Evolutionary conservation across 2,888 invertebrate genomes (phyloP).

Genomic region (Onthophagus sagittarius): DNA sequence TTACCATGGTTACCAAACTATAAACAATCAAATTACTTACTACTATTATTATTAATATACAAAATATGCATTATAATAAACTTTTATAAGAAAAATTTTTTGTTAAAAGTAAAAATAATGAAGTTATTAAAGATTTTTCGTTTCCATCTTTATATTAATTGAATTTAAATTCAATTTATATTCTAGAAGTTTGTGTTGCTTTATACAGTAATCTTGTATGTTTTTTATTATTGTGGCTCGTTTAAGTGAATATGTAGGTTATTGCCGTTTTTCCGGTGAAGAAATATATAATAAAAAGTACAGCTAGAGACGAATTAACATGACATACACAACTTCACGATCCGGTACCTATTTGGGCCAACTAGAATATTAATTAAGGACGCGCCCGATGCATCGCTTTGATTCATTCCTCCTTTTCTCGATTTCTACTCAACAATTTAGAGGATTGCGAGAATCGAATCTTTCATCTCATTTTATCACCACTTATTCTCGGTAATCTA

Average conservation of each 20-base stretch:
- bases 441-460: not conserved
- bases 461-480: not conserved
- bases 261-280: not conserved
- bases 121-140: no score
- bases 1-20: no score
- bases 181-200: no score
- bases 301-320: not conserved
- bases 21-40: no score
- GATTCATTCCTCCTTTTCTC: not conserved
- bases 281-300: not conserved
- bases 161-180: no score
- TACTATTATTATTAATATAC: no score
- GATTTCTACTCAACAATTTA: not conserved
- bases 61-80: no score
- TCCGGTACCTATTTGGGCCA: not conserved
- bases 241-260: not conserved
- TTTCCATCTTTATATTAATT: no score
- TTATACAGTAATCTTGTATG: no score
- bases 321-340: not conserved
- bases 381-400: not conserved
- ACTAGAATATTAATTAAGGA: not conserved
- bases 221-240: not conserved
- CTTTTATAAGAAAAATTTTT: no score
- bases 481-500: not conserved
- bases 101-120: no score